A percentile compares a stretch with the other conserved stretches of the same genome.
These are phyloP conservation scores for Pteria penguin DNA, from an alignment of 2,888 invertebrate species.

Conservation along the genomic window DNA sequence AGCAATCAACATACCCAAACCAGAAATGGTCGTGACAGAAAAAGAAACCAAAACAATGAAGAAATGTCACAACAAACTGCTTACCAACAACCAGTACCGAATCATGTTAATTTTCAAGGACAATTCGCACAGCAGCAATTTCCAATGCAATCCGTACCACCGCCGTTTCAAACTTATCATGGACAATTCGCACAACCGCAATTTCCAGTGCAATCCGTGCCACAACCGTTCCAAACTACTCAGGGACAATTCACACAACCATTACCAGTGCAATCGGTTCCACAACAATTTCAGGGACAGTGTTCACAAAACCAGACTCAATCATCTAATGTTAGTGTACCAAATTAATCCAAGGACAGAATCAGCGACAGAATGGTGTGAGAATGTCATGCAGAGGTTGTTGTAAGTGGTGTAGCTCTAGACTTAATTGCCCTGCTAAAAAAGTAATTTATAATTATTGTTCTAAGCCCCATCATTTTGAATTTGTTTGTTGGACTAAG, in stretches of 20 bases:
- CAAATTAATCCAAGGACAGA: not conserved
- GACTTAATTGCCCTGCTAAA: not conserved
- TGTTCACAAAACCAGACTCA: no score
- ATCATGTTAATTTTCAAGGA: no score
- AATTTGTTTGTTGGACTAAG: not conserved
- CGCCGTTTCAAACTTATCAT: no score
- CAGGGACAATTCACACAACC: no score
- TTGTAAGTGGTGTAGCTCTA: slow-evolving; percentile 7
- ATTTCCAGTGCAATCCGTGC: not conserved
- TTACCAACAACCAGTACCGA: no score
- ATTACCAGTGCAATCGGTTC: no score
- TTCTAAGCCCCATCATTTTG: not conserved
- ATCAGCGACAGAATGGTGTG: not conserved
- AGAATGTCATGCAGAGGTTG: slow-evolving; percentile 9
- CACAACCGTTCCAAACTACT: not conserved
- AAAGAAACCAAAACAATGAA: no score
- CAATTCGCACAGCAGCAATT: no score
- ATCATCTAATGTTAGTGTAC: no score
- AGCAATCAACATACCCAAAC: not conserved
- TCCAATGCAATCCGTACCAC: no score
- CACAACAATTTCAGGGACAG: no score
- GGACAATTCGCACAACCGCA: not conserved
- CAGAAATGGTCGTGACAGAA: not conserved
- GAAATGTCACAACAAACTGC: no score
- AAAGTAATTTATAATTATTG: not conserved